Conservation (phyloP, 1,140 invertebrate species). For the Bombus soroeensis region DNA sequence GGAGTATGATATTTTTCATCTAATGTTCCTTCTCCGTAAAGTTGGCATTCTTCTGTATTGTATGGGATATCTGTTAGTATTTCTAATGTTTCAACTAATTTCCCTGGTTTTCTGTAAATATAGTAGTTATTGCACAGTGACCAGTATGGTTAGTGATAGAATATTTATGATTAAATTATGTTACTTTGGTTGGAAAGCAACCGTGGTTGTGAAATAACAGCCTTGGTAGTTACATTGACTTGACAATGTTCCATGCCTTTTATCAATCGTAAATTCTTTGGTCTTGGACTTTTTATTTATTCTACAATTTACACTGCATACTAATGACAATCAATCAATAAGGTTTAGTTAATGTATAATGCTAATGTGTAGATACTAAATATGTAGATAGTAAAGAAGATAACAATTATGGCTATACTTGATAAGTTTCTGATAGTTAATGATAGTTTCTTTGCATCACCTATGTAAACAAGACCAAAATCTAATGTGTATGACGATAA, state of each 20-base stretch:
- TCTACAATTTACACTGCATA: constrained; percentile 23
- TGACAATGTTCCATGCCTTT: constrained; percentile 14
- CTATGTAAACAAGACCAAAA: constrained; percentile 55
- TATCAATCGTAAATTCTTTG: constrained; percentile 46
- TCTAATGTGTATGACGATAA: constrained; percentile 53
- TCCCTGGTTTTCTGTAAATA: constrained; percentile 15
- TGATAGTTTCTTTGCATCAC: constrained; percentile 41
- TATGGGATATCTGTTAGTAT: constrained; percentile 26
- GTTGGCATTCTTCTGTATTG: constrained; percentile 38
- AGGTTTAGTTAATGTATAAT: not conserved
- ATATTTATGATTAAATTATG: not conserved
- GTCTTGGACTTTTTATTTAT: constrained; percentile 22
- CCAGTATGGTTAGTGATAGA: not conserved
- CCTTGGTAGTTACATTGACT: not conserved
- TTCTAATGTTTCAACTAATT: constrained; percentile 33
- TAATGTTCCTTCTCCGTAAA: constrained; percentile 46
- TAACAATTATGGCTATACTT: constrained; percentile 39
- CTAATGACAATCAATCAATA: constrained; percentile 9
- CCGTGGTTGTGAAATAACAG: constrained; percentile 21
- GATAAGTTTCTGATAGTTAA: constrained; percentile 58
- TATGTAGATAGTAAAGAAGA: not conserved
- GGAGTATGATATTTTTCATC: constrained; percentile 41
- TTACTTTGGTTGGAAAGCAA: constrained; percentile 59
- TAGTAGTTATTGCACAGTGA: not conserved
- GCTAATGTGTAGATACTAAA: too few relatives aligned